These are phyloP conservation scores for Ganaspis sp. DNA, from an alignment of 1,140 invertebrate genomes.

Conservation along the genomic window DNA sequence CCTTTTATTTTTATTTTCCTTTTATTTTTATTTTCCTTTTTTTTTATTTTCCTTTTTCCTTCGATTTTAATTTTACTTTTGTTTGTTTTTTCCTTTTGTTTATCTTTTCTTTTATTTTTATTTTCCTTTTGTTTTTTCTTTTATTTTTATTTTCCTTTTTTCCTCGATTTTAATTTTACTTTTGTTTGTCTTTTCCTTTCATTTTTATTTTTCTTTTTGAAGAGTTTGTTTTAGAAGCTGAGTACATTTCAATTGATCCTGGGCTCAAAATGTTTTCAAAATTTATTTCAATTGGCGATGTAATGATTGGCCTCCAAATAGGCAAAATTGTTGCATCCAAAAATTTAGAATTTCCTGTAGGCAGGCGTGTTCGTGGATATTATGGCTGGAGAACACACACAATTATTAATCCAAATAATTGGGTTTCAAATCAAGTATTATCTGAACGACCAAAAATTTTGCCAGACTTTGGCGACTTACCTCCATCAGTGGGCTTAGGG, in stretches of 20 bases:
- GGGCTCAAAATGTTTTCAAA: conserved; percentile 80
- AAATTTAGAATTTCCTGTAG: conserved; percentile 79
- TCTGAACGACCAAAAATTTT: conserved; percentile 68
- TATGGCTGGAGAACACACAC: conserved; percentile 80
- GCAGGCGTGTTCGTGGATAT: conserved; percentile 77
- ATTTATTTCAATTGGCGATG: conserved; percentile 74
- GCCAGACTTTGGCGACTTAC: conserved; percentile 77
- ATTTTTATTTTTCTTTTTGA: not conserved
- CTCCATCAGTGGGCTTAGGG: conserved; percentile 79
- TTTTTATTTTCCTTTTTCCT: too few relatives aligned
- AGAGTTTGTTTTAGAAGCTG: conserved; percentile 82
- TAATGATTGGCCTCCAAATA: conserved; percentile 81
- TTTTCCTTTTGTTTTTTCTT: too few relatives aligned
- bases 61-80: too few relatives aligned
- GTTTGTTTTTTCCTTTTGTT: too few relatives aligned
- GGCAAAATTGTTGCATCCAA: conserved; percentile 80
- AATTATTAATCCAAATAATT: conserved; percentile 58
- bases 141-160: too few relatives aligned
- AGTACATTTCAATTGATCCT: conserved; percentile 83
- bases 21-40: too few relatives aligned
- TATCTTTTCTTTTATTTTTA: too few relatives aligned
- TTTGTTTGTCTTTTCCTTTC: not conserved
- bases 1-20: too few relatives aligned
- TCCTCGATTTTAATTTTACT: too few relatives aligned
- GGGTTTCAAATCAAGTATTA: not conserved